These are phyloP conservation scores for Orthosia cruda DNA, from an alignment of 2,888 invertebrate genomes.

Conservation along the genomic window DNA sequence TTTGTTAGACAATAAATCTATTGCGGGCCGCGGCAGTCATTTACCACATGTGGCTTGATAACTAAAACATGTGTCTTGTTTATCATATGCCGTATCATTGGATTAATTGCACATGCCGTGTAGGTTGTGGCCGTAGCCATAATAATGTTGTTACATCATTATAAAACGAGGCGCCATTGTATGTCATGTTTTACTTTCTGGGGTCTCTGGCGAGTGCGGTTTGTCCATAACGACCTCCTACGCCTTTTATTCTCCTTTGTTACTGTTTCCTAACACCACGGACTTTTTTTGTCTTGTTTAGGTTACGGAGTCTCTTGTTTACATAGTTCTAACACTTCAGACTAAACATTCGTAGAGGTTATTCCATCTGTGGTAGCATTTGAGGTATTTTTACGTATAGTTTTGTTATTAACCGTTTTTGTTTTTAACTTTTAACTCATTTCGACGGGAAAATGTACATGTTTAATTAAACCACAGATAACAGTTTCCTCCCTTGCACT, in stretches of 20 bases:
- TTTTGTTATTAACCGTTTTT: conserved; percentile 22
- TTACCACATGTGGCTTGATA: conserved; percentile 65
- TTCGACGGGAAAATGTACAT: conserved; percentile 45
- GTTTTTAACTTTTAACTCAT: conserved; percentile 25
- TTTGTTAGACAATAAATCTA: conserved; percentile 50
- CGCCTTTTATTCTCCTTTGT: conserved; percentile 51
- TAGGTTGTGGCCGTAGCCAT: conserved; percentile 37
- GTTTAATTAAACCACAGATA: conserved; percentile 65
- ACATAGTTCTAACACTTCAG: conserved; percentile 49
- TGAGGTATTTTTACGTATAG: conserved; percentile 23
- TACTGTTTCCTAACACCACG: conserved; percentile 27
- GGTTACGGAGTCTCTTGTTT: conserved; percentile 55
- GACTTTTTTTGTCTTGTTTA: conserved; percentile 51
- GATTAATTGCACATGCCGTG: conserved; percentile 61
- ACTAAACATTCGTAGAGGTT: conserved; percentile 55
- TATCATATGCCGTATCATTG: conserved; percentile 55
- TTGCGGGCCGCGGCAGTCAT: conserved; percentile 15
- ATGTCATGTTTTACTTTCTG: conserved; percentile 55
- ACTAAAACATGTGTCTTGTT: conserved; percentile 62
- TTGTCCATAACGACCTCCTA: conserved; percentile 57
- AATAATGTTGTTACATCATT: conserved; percentile 52
- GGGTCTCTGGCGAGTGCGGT: conserved; percentile 34
- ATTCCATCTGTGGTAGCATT: conserved; percentile 19
- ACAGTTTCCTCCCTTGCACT: conserved; percentile 65
- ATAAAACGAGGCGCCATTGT: conserved; percentile 42